These are phyloP conservation scores for Nudaria mundana DNA, from an alignment of 2,888 invertebrate species.

Conservation along the genomic window DNA sequence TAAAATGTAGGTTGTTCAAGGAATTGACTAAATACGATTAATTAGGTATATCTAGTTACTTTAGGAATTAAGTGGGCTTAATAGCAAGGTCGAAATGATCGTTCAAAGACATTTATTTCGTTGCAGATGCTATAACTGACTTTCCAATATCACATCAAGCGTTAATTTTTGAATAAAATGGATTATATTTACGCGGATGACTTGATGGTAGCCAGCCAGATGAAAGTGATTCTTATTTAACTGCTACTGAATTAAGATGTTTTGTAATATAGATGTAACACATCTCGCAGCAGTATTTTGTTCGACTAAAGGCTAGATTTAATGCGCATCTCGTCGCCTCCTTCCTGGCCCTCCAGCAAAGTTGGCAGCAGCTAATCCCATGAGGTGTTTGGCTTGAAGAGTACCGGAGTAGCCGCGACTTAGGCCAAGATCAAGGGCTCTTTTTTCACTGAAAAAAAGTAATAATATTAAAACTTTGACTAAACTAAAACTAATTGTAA, in stretches of 20 bases:
- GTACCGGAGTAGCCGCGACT: constrained; percentile 94
- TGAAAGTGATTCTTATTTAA: constrained; percentile 14
- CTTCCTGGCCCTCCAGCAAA: constrained; percentile 94
- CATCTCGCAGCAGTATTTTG: constrained; percentile 30
- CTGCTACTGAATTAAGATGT: constrained; percentile 26
- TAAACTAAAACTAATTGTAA: not conserved
- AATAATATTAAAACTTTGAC: not conserved
- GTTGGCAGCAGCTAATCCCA: constrained; percentile 94
- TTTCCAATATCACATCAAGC: constrained; percentile 24
- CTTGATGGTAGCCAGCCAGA: constrained; percentile 21
- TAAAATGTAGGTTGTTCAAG: not conserved
- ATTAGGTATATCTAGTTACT: no score
- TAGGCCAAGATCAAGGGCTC: constrained; percentile 93
- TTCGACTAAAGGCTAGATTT: constrained; percentile 32
- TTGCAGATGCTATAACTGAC: constrained; percentile 1
- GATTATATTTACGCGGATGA: constrained; percentile 29
- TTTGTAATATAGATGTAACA: constrained; percentile 12
- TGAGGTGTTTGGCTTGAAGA: constrained; percentile 94
- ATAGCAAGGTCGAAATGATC: no score
- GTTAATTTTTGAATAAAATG: constrained; percentile 31
- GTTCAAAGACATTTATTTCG: constrained; percentile 10
- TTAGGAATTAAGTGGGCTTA: no score
- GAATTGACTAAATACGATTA: not conserved
- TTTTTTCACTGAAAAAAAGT: constrained; percentile 85
- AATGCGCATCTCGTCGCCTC: constrained; percentile 86